Conservation (phyloP, 2,113 vertebrate genomes). For the Galemys pyrenaicus region DNA sequence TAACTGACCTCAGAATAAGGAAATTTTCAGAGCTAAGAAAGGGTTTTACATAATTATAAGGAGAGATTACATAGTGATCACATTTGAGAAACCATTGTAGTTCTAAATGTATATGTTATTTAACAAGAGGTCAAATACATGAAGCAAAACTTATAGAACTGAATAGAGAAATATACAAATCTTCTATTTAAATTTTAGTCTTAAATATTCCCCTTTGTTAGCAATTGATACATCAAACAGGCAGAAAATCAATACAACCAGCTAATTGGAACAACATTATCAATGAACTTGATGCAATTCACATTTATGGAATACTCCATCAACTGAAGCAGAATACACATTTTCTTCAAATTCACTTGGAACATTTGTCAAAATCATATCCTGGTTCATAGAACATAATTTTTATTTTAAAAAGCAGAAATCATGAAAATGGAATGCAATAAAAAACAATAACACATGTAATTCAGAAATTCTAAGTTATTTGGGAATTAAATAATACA, state of each 20-base stretch:
- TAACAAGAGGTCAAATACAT: background rate
- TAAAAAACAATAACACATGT: background rate
- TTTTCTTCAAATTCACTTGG: background rate
- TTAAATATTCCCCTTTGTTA: background rate
- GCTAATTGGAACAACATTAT: background rate
- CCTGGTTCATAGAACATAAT: background rate
- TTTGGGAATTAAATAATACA: background rate
- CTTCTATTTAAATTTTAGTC: background rate
- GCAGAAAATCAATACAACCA: background rate
- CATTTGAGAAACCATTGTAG: background rate
- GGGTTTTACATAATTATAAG: background rate
- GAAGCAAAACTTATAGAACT: background rate
- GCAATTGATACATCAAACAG: background rate
- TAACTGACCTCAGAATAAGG: background rate
- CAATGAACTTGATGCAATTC: background rate
- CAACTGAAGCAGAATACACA: background rate
- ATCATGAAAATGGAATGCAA: background rate
- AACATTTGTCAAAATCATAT: background rate
- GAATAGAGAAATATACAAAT: slow-evolving; percentile 15
- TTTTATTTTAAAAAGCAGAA: background rate
- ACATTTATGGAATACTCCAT: background rate
- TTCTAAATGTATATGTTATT: background rate
- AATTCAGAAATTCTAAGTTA: background rate
- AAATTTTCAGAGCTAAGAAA: background rate
- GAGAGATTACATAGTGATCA: background rate